Evolutionary conservation across 2,797 vertebrate genomes (phyloP).

Genomic region (Eupleurogrammus muticus): DNA sequence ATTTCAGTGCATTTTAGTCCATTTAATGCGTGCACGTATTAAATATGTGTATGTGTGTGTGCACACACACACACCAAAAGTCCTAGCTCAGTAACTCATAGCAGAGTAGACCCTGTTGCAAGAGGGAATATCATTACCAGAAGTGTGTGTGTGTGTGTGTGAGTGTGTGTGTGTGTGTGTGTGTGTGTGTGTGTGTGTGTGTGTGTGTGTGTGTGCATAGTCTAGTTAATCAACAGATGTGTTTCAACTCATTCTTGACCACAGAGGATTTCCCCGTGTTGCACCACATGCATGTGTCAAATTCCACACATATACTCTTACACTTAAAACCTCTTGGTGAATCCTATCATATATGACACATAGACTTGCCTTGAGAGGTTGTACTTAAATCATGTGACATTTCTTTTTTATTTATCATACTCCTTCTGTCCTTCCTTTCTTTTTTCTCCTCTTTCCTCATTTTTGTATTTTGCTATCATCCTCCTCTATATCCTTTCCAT

Average conservation of each 20-base stretch:
- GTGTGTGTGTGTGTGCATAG: constrained; percentile 24
- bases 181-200: constrained; percentile 22
- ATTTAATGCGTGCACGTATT: too few relatives aligned
- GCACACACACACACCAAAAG: neutral
- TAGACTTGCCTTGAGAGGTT: constrained; percentile 15
- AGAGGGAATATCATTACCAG: constrained; percentile 35
- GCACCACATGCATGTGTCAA: constrained; percentile 27
- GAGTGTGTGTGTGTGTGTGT: constrained; percentile 27
- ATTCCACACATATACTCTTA: neutral
- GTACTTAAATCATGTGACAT: constrained; percentile 6
- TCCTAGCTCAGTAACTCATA: neutral
- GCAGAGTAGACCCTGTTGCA: neutral
- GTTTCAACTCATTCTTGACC: constrained; percentile 58
- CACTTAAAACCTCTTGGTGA: neutral
- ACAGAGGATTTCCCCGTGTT: constrained; percentile 73
- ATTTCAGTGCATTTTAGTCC: neutral
- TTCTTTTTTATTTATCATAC: constrained; percentile 2
- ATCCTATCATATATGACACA: neutral
- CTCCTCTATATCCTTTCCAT: neutral
- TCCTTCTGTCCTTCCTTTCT: neutral
- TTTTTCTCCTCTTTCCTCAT: neutral
- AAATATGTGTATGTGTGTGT: too few relatives aligned
- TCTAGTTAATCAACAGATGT: constrained; percentile 50
- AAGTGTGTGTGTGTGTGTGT: too few relatives aligned
- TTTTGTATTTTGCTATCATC: neutral